Percentiles rank a stretch among this genome's conserved stretches.
Conservation (phyloP, 2,797 vertebrate genomes). For the Diceros bicornis region DNA sequence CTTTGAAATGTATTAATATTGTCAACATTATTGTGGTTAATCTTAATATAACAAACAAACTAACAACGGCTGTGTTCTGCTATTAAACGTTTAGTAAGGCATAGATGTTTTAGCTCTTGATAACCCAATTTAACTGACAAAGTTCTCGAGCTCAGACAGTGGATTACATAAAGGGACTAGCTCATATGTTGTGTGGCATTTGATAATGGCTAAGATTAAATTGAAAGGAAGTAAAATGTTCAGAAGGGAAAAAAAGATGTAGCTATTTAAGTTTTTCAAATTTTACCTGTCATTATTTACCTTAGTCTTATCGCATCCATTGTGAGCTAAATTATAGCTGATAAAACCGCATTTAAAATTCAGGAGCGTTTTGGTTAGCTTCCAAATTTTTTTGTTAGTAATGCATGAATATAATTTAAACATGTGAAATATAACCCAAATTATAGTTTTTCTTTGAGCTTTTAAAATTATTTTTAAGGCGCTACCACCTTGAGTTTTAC, state of each 20-base stretch:
- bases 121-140: slow-evolving; percentile 74
- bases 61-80: slow-evolving; percentile 75
- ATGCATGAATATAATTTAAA: not conserved
- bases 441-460: not conserved
- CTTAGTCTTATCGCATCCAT: not conserved
- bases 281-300: slow-evolving; percentile 73
- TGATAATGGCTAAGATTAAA: slow-evolving; percentile 69
- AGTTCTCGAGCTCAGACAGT: slow-evolving; percentile 68
- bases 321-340: slow-evolving; percentile 43
- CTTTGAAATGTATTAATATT: slow-evolving; percentile 82
- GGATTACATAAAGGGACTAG: slow-evolving; percentile 76
- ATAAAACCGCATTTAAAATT: not conserved
- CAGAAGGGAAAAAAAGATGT: slow-evolving; percentile 55
- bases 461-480: not conserved
- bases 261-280: slow-evolving; percentile 59
- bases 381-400: not conserved
- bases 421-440: not conserved
- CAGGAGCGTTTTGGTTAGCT: not conserved
- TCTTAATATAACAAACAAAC: slow-evolving; percentile 78
- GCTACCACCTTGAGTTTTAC: slow-evolving; percentile 63
- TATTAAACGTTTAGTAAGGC: slow-evolving; percentile 70
- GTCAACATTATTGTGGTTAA: slow-evolving; percentile 79
- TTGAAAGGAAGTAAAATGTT: slow-evolving; percentile 56
- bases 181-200: slow-evolving; percentile 71
- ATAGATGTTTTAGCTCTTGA: slow-evolving; percentile 62